A percentile compares a stretch with the other conserved stretches of the same genome.
These are phyloP conservation scores for Trachemys scripta DNA, from an alignment of 2,113 vertebrate species.

Conservation along the genomic window DNA sequence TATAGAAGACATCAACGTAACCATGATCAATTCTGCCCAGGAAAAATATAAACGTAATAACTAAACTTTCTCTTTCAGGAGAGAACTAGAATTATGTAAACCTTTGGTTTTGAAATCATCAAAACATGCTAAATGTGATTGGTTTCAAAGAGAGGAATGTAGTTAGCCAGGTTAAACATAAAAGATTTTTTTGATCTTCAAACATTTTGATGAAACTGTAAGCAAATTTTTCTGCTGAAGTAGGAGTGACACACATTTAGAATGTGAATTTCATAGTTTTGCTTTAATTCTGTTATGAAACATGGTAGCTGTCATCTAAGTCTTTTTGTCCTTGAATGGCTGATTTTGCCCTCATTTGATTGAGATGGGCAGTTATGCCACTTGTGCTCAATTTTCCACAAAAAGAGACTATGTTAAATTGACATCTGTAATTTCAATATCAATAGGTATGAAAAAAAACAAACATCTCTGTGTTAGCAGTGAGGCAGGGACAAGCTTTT, in stretches of 20 bases:
- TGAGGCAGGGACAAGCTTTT: not conserved
- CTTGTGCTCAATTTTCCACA: not conserved
- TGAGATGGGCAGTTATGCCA: not conserved
- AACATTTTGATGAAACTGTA: accelerated
- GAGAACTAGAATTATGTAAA: accelerated
- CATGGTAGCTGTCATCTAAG: not conserved
- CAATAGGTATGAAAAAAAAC: not conserved
- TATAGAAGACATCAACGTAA: accelerated
- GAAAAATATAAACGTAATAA: not conserved
- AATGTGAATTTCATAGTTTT: not conserved
- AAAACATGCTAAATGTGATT: not conserved
- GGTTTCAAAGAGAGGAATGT: not conserved
- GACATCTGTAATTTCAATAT: accelerated
- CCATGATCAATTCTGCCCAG: not conserved
- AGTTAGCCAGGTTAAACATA: not conserved
- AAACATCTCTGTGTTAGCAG: not conserved
- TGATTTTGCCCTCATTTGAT: not conserved
- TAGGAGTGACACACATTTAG: not conserved
- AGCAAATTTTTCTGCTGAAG: not conserved
- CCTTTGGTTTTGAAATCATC: not conserved
- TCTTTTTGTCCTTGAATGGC: not conserved
- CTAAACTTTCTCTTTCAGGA: not conserved
- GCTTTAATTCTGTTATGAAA: not conserved
- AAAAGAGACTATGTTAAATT: not conserved
- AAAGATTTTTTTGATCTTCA: not conserved